Evolutionary conservation across 2,888 invertebrate species (phyloP), one percentile per base, ranked within the genome.

Genomic region (Copidosoma aretas): DNA sequence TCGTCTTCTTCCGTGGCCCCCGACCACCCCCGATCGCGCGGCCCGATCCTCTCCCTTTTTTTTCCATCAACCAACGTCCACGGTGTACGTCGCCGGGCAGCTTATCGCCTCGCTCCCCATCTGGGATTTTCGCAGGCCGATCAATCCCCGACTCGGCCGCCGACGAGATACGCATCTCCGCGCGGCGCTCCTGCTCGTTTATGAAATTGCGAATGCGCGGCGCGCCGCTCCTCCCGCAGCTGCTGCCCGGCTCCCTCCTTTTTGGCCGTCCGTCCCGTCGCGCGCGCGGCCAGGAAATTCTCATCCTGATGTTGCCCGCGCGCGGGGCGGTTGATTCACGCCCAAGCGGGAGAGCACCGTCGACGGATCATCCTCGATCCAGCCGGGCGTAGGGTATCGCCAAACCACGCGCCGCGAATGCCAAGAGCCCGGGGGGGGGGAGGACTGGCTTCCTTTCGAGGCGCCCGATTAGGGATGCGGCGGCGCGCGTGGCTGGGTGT

Each of bases 71-170:
- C n/a, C n/a, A n/a, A n/a, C n/a, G n/a, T n/a, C n/a, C n/a, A n/a
- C n/a, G n/a, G n/a, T 67, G 62, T 61, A 53, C 24, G 67, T 57
- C 51, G 64, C 1, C 15, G 43, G 0, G 24, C 32, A 41, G 22
- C 32, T 57, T 65, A 54, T 53, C 32, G 32, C 32, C 32, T 32
- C 32, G 32, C 32, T 32, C 32, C 8, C 32, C 14, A 68, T 73
- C 72, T 71, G 73, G 73, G 70, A 74, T 74, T 73, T 72, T 70
- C 70, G 67, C 58, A 66, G 58, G 65, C 63, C 71, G 75, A 76
- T 75, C 76, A 74, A 75, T 75, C 75, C 73, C 52, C 24, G 52
- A 10, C 49, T 49, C 64, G 57, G 64, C 64, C 68, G 57, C 63
- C 64, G 65, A 68, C 67, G 61, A 58, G 71, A 74, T 71, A 71